phyloP scores from a whole-genome alignment of 2,113 vertebrate genomes.

The Percina caprodes region DNA sequence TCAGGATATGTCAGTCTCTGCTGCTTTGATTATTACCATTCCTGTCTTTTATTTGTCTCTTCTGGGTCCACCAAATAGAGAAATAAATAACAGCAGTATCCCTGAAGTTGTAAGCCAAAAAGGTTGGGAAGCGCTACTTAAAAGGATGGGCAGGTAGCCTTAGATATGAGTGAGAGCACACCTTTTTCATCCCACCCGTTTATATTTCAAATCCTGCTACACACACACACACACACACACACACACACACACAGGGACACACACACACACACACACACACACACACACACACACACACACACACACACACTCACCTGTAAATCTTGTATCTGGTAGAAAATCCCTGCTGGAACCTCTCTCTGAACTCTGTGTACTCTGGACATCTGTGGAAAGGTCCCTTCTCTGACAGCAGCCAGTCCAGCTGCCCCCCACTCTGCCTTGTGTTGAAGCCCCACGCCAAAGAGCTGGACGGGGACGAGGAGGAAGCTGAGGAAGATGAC shows the following conservation, averaged over 20 bases:
- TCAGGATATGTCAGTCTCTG: not conserved
- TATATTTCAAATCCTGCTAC: not conserved
- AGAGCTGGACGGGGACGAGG: slow-evolving; percentile 61
- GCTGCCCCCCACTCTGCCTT: slow-evolving; percentile 82
- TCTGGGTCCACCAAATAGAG: too few relatives aligned
- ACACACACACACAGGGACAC: not conserved
- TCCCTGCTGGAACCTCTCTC: slow-evolving; percentile 94
- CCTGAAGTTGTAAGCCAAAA: not conserved
- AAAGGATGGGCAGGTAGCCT: not conserved
- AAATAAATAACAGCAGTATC: too few relatives aligned
- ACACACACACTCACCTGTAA: slow-evolving; percentile 91
- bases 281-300: slow-evolving; percentile 1
- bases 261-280: not conserved
- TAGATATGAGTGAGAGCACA: not conserved
- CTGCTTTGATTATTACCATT: too few relatives aligned
- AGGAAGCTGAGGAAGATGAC: slow-evolving; percentile 46
- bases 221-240: not conserved
- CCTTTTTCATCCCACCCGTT: not conserved
- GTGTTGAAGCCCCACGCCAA: slow-evolving; percentile 74
- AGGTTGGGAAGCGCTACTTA: not conserved
- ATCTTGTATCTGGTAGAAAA: slow-evolving; percentile 99
- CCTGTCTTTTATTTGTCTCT: too few relatives aligned
- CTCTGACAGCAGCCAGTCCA: slow-evolving; percentile 97
- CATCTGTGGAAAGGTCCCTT: slow-evolving; percentile 96
- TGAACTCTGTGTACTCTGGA: slow-evolving; percentile 95